phyloP scores from a whole-genome alignment of 2,113 vertebrate species.

The Camelus dromedarius region DNA sequence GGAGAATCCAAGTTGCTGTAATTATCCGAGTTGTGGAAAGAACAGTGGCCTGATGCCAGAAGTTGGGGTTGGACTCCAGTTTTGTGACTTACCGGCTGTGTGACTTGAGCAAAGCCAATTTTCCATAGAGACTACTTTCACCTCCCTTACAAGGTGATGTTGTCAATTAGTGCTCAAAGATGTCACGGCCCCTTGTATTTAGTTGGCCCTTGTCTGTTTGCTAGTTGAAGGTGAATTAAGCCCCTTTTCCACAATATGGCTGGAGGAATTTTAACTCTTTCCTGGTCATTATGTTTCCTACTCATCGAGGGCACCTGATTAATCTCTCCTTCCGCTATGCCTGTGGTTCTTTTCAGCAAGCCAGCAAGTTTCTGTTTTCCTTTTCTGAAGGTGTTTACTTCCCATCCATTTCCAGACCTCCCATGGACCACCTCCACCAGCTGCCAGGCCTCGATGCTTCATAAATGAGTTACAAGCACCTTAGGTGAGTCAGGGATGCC shows the following conservation, averaged over 20 bases:
- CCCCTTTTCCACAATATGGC: neutral
- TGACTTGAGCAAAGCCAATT: neutral
- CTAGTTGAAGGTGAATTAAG: neutral
- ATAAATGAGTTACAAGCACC: neutral
- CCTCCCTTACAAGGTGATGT: neutral
- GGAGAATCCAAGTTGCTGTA: neutral
- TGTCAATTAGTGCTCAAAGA: neutral
- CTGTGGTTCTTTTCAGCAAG: conserved; percentile 8
- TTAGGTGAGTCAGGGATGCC: neutral
- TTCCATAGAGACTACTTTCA: neutral
- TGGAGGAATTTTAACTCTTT: neutral
- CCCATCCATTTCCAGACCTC: neutral
- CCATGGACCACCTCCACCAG: neutral
- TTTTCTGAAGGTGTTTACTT: neutral
- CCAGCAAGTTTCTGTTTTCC: neutral
- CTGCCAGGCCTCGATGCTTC: neutral
- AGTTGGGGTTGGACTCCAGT: neutral
- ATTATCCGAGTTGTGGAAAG: neutral
- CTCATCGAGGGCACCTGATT: neutral
- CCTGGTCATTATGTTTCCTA: neutral
- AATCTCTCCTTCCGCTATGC: neutral
- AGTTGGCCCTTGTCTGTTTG: neutral
- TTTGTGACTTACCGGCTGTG: neutral
- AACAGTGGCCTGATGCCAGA: neutral
- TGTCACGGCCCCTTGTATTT: neutral